A percentile compares a stretch with the other conserved stretches of the same genome.
Conservation (phyloP, 1,140 invertebrate genomes). For the Mya arenaria region DNA sequence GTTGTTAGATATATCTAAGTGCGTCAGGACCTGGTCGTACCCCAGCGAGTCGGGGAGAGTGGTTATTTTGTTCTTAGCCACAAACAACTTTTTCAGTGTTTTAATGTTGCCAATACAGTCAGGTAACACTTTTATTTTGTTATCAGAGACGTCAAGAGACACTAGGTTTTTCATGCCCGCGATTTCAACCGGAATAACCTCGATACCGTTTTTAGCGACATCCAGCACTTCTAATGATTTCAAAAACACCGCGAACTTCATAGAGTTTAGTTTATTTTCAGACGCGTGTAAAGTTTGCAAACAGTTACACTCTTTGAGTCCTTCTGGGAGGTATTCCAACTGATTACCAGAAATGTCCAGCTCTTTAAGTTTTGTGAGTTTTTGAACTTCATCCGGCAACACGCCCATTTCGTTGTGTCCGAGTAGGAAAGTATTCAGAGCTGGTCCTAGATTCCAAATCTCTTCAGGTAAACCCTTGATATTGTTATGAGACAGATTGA, state of each 20-base stretch:
- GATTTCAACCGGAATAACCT: conserved; percentile 74
- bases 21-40: conserved; percentile 70
- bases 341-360: conserved; percentile 74
- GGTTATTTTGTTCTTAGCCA: conserved; percentile 72
- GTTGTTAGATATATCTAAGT: conserved; percentile 75
- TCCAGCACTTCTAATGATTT: conserved; percentile 68
- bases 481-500: conserved; percentile 73
- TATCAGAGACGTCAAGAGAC: conserved; percentile 73
- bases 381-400: conserved; percentile 73
- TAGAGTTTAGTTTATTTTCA: conserved; percentile 71
- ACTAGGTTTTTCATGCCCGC: conserved; percentile 73
- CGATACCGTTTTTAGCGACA: conserved; percentile 72
- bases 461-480: conserved; percentile 76
- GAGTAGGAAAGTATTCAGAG: conserved; percentile 68
- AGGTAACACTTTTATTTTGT: conserved; percentile 75
- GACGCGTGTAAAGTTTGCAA: conserved; percentile 67
- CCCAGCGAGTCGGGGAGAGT: conserved; percentile 71
- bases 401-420: conserved; percentile 72
- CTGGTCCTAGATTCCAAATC: conserved; percentile 73
- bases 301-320: conserved; percentile 63
- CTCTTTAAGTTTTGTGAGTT: conserved; percentile 69
- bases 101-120: conserved; percentile 72
- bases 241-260: conserved; percentile 74
- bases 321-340: conserved; percentile 71
- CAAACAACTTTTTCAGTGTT: conserved; percentile 72